Evolutionary conservation across 2,888 invertebrate species (phyloP), one percentile per base, ranked within the genome.

Genomic region (Mantis religiosa): DNA sequence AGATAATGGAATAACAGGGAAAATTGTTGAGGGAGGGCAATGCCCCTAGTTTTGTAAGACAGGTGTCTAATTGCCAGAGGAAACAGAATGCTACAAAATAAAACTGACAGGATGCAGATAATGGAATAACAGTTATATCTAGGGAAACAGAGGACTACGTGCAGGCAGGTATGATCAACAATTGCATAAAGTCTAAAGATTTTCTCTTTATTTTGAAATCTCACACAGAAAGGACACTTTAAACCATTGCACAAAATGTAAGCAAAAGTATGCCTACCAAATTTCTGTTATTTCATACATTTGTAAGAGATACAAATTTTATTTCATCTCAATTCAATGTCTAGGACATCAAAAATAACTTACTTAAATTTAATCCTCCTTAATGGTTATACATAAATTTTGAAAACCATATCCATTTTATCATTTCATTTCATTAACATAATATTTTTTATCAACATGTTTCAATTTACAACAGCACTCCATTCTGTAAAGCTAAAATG

Each of bases 141-240:
- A 41, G 6, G 9, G 41, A 41, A 41, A 12, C 4, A 71, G 14
- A 71, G 8, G 54, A 20, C 6, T 71, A 71, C 3, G 54, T 71
- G 20, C 4, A 71, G 54, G 54, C 1, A 71, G 54, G 54, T 71
- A 41, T 71, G 4, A 71, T 71, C 54, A 71, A 71, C 54, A 20
- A 25, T 20, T 14, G 6, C 54, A 71, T 71, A 71, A 71, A 71
- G 25, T 71, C 54, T 71, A 71, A 71, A 71, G 88, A 28, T 88
- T 88, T 85, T 87, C 30, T 87, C 87, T 87, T 87, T 87, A 85
- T 85, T 84, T 89, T 85, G 88, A 82, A 89, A 88, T 90, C 87
- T 90, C 89, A 88, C 89, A 90, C 90, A 90, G 87, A 90, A 90
- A 89, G 90, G 89, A 89, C 89, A 90, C 90, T 90, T 90, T 90